Conservation (phyloP, 2,113 vertebrate species). For the Chinchilla lanigera region DNA sequence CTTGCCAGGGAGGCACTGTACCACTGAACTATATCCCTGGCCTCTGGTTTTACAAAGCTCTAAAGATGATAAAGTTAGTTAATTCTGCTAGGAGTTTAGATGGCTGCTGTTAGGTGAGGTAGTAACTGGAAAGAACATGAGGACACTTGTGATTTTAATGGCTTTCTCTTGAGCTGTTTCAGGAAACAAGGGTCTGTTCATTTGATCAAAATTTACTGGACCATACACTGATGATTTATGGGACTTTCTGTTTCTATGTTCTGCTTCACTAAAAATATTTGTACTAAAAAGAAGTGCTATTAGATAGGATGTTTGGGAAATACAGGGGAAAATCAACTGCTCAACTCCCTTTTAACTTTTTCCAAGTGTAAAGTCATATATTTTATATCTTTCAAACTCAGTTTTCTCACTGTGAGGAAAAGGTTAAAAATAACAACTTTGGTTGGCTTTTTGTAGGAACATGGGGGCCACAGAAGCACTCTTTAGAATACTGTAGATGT, state of each 20-base stretch:
- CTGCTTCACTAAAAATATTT: not conserved
- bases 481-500: not conserved
- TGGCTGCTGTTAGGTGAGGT: not conserved
- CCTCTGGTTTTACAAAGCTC: not conserved
- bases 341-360: not conserved
- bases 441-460: not conserved
- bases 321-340: not conserved
- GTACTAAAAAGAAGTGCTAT: not conserved
- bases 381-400: not conserved
- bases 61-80: not conserved
- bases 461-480: not conserved
- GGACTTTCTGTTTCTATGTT: not conserved
- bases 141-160: not conserved
- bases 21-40: too few relatives aligned
- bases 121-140: not conserved
- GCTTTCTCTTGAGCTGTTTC: slow-evolving; percentile 14
- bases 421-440: not conserved
- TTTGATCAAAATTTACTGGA: not conserved
- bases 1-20: too few relatives aligned
- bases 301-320: not conserved
- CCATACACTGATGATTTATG: not conserved
- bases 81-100: not conserved
- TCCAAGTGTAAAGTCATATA: not conserved
- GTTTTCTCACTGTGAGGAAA: not conserved
- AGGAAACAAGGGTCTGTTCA: not conserved